Evolutionary conservation across 1,140 invertebrate species (phyloP).

Genomic region (Stegodyphus mimosarum): DNA sequence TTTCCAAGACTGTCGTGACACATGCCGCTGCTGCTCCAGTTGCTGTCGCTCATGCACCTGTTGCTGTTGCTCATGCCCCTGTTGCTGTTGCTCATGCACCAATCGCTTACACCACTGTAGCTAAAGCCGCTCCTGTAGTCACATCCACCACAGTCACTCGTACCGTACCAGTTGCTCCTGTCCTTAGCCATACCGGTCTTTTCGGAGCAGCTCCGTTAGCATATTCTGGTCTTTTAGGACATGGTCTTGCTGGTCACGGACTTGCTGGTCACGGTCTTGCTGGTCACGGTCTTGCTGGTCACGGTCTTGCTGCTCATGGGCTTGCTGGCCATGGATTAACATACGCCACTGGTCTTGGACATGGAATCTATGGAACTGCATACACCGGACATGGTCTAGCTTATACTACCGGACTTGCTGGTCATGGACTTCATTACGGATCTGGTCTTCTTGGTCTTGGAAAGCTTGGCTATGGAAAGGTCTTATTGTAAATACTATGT

Average conservation of each 20-base stretch:
- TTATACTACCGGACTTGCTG: too few relatives aligned
- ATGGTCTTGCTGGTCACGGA: not conserved
- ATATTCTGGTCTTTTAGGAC: conserved; percentile 5
- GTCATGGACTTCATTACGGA: not conserved
- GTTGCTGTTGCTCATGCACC: not conserved
- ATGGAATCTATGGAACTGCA: too few relatives aligned
- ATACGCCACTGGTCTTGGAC: too few relatives aligned
- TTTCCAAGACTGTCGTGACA: not conserved
- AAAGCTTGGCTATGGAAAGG: not conserved
- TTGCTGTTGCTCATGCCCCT: conserved; percentile 7
- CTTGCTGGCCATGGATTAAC: not conserved
- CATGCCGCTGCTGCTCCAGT: conserved; percentile 4
- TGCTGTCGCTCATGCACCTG: not conserved
- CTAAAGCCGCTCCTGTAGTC: not conserved
- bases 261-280: conserved; percentile 12
- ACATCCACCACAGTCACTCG: too few relatives aligned
- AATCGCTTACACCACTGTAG: conserved; percentile 3
- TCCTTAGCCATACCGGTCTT: conserved; percentile 29
- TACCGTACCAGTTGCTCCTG: not conserved
- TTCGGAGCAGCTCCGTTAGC: conserved; percentile 42
- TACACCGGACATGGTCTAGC: too few relatives aligned
- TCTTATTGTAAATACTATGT: not conserved
- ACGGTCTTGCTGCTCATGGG: not conserved
- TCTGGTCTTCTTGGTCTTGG: not conserved
- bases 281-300: not conserved